Base-by-base conservation (phyloP, 2,797 vertebrate genomes). In the Semaprochilodus insignis region DNA sequence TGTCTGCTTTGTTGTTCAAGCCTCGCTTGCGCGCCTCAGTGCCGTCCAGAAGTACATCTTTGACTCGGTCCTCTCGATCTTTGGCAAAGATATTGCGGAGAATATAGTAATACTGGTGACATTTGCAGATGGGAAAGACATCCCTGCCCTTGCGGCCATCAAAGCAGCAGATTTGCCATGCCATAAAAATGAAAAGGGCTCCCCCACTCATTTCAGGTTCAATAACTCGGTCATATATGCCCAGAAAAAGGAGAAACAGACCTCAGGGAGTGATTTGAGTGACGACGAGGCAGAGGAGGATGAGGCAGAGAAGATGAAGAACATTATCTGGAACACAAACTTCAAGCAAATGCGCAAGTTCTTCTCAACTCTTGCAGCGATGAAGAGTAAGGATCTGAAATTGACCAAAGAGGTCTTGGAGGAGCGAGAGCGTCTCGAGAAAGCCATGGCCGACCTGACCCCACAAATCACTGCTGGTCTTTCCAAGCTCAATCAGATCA, bases 91-190 rank as follows among this genome's bases (percentile, higher is more conserved):
- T 23, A 34, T 87, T 6, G 84, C 73, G 34, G 80, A 88, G 13
- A 88, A 88, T 70, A 86, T 88, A 17, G 31, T 85, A 6, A 21
- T 88, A 19, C 67, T 88, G 31, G 84, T 88, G 34, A 87, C 87
- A 52, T 88, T 88, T 81, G 85, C 72, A 62, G 85, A 88, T 66
- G 75, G 87, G 11, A 70, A 80, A 27, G 60, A 84, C 0, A 82
- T 81, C 40, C 87, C 83, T 25, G 85, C 40, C 36, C 51, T 87
- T 17, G 77, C 77, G 2, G 85, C 85, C 27, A 87, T 87, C 40
- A 72, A 77, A 63, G 82, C 82, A 57, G 86, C 84, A 57, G 78
- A 74, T 3, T 40, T 88, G 40, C 86, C 84, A 10, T 87, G 82
- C 75, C 55, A 78, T 15, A 89, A 85, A n/a, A 77, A 86, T 54